Base-by-base conservation (phyloP, 2,797 vertebrate species). In the Denticeps clupeoides region DNA sequence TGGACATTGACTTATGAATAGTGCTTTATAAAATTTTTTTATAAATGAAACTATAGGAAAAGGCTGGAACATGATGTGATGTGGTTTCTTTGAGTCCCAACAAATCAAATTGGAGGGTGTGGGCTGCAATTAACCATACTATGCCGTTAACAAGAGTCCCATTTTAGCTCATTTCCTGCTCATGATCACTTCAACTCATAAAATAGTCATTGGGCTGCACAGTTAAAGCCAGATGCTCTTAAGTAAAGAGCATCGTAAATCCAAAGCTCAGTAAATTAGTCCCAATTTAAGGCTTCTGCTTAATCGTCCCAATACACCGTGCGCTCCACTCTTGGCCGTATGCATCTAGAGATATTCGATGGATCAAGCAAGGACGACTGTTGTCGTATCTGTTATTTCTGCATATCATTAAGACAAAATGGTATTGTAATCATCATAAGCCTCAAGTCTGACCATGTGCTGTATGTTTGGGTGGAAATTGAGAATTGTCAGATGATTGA, bases 291-390 rank as follows among this genome's bases (percentile, higher is more conserved):
- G 59, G 53, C 55, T 56, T 61, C 57, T 53, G 37, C 23, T 37
- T 35, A 53, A 59, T 47, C 18, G 21, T 26, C 38, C 60, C 60
- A 49, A 63, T 62, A n/a, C n/a, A n/a, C n/a, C n/a, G n/a, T 27
- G 53, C 44, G 53, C 51, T 31, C 28, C 72, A 62, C 69, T 79
- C 77, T 71, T 50, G 62, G 57, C 56, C 62, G 71, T 70, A 76
- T 81, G n/a, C n/a, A n/a, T n/a, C n/a, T n/a, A n/a, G n/a, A n/a
- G n/a, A n/a, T n/a, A n/a, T n/a, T n/a, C n/a, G n/a, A n/a, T n/a
- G n/a, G n/a, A n/a, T n/a, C n/a, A n/a, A n/a, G n/a, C n/a, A n/a
- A n/a, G n/a, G n/a, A n/a, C n/a, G n/a, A n/a, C n/a, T n/a, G n/a
- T n/a, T n/a, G n/a, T n/a, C n/a, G n/a, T n/a, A n/a, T n/a, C n/a